These are phyloP conservation scores for Muschampia plurimacula DNA, from an alignment of 2,888 invertebrate genomes.

Conservation along the genomic window DNA sequence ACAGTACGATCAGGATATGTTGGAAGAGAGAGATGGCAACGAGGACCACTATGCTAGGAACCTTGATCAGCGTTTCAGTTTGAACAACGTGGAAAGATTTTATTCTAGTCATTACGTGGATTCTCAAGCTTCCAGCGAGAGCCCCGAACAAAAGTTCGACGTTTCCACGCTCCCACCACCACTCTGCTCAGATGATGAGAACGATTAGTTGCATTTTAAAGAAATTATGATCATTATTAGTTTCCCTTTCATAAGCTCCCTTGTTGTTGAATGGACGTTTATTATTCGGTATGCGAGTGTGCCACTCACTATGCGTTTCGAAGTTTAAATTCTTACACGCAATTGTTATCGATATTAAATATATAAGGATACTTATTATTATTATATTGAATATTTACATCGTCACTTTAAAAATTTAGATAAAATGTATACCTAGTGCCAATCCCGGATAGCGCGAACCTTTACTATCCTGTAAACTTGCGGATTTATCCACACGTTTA, in stretches of 20 bases:
- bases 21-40: slow-evolving; percentile 54
- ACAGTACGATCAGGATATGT: slow-evolving; percentile 70
- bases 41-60: slow-evolving; percentile 67
- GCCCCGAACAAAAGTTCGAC: slow-evolving; percentile 91
- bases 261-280: slow-evolving; percentile 58
- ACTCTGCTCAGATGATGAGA: slow-evolving; percentile 90
- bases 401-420: slow-evolving; percentile 58
- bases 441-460: slow-evolving; percentile 70
- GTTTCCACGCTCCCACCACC: slow-evolving; percentile 92
- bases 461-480: slow-evolving; percentile 62
- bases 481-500: slow-evolving; percentile 64
- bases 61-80: slow-evolving; percentile 79
- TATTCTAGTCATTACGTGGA: slow-evolving; percentile 84
- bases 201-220: slow-evolving; percentile 66
- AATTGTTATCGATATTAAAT: slow-evolving; percentile 68
- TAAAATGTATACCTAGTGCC: slow-evolving; percentile 69
- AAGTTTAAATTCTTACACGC: slow-evolving; percentile 68
- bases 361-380: slow-evolving; percentile 70
- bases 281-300: slow-evolving; percentile 56
- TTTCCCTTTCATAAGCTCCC: slow-evolving; percentile 56
- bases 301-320: slow-evolving; percentile 59
- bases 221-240: slow-evolving; percentile 48
- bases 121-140: slow-evolving; percentile 87
- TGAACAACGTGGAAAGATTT: slow-evolving; percentile 79
- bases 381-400: slow-evolving; percentile 71